Base-by-base conservation (phyloP, 35 echinoderm and acorn worm genomes). In the Apostichopus parvimensis region DNA sequence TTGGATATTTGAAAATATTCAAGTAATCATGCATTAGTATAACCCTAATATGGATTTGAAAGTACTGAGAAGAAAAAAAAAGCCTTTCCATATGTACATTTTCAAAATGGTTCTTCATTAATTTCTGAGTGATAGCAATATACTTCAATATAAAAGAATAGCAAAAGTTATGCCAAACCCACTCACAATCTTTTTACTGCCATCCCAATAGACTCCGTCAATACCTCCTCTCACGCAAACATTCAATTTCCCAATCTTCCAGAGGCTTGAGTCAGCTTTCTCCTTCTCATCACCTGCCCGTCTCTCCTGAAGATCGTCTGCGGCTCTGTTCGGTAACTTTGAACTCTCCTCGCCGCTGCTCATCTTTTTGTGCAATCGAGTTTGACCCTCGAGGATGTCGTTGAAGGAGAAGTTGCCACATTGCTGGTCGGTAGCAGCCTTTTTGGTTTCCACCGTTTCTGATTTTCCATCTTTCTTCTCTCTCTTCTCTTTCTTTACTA, bases 231-330 rank as follows among this genome's bases (percentile, higher is more conserved):
- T 62, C 2, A 88, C 10, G 20, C 62, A 72, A n/a, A 88, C 60
- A 18, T 54, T 88, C 22, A 88, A 64, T 73, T 88, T 88, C 9
- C 86, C 86, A 52, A 88, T 25, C 28, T 88, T 88, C 86, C 86
- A 88, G 64, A 88, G 5, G 8, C 86, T n/a, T 65, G 23, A 13
- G 17, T 88, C 62, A 10, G 86, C 86, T 7, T 34, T 88, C n/a
- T 88, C 86, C 52, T 87, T 71, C 66, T n/a, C 23, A 4, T 66
- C 15, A 72, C 11, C 58, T 65, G 1, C 72, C 17, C 6, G 17
- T 23, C 14, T 18, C 55, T 57, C 79, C 13, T 45, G 9, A 15
- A 34, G 4, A 57, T 82, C 79, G 8, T 57, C 79, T 82, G 7
- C n/a, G 28, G 12, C n/a, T 13, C 9, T 12, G n/a, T 10, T 5